Evolutionary conservation across 2,888 invertebrate genomes (phyloP).

Genomic region (Chaitophorus viminalis): DNA sequence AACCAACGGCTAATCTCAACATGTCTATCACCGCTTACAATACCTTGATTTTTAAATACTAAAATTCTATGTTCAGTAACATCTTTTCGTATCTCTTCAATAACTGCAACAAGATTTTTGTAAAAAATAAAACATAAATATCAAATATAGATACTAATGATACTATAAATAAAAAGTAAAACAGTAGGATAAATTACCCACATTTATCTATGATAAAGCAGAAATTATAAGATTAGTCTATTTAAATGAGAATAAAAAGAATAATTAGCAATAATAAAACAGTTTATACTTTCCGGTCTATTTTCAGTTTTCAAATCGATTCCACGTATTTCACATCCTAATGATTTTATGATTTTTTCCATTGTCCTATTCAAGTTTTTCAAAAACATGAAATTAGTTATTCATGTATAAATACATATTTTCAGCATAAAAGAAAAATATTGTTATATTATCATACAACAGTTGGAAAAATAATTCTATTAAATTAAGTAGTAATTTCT

Average conservation of each 20-base stretch:
- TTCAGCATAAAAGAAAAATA: no score
- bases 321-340: slow-evolving; percentile 66
- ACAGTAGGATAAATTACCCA: neutral
- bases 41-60: slow-evolving; percentile 66
- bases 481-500: no score
- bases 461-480: no score
- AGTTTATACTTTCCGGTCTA: slow-evolving; percentile 65
- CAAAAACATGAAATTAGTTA: neutral
- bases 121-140: neutral
- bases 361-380: slow-evolving; percentile 15
- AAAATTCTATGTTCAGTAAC: slow-evolving; percentile 65
- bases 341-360: slow-evolving; percentile 64
- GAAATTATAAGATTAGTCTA: neutral
- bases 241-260: neutral
- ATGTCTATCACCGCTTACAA: slow-evolving; percentile 65
- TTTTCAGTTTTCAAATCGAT: slow-evolving; percentile 65
- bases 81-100: slow-evolving; percentile 65
- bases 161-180: neutral
- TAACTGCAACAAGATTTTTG: slow-evolving; percentile 64
- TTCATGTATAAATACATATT: no score
- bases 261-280: neutral
- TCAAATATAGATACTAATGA: no score
- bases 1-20: slow-evolving; percentile 66
- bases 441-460: no score
- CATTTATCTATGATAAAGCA: neutral